phyloP scores from a whole-genome alignment of 2,797 vertebrate species.

The Garrulus glandarius region DNA sequence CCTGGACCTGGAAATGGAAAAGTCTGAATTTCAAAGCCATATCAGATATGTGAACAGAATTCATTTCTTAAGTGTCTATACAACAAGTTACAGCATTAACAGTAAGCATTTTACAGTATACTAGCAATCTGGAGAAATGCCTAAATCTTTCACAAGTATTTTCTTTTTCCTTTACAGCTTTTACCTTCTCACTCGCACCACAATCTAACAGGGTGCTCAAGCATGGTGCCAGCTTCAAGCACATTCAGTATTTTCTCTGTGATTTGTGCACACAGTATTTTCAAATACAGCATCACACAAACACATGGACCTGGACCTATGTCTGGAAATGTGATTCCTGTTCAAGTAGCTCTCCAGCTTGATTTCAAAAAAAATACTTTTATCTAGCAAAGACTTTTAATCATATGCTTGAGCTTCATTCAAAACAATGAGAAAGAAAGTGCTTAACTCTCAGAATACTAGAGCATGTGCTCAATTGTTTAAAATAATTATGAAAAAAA shows the following conservation, averaged over 20 bases:
- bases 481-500: background rate
- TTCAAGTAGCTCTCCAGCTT: background rate
- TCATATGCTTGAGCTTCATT: background rate
- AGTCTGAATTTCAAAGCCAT: background rate
- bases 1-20: background rate
- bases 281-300: constrained; percentile 5
- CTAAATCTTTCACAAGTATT: constrained; percentile 35
- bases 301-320: background rate
- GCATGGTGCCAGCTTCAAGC: constrained; percentile 23
- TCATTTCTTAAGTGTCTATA: background rate
- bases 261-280: background rate
- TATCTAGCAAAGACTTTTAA: background rate
- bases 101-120: background rate
- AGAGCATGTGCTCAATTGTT: background rate
- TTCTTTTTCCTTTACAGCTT: constrained; percentile 22
- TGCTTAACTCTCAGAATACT: background rate
- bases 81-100: background rate
- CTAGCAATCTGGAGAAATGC: constrained; percentile 2
- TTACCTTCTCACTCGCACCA: background rate
- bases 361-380: background rate
- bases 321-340: background rate
- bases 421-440: background rate
- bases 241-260: background rate
- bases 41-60: background rate
- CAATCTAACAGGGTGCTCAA: constrained; percentile 12